These are phyloP conservation scores for Brachymystax lenok DNA, from an alignment of 2,797 vertebrate species.

Conservation along the genomic window DNA sequence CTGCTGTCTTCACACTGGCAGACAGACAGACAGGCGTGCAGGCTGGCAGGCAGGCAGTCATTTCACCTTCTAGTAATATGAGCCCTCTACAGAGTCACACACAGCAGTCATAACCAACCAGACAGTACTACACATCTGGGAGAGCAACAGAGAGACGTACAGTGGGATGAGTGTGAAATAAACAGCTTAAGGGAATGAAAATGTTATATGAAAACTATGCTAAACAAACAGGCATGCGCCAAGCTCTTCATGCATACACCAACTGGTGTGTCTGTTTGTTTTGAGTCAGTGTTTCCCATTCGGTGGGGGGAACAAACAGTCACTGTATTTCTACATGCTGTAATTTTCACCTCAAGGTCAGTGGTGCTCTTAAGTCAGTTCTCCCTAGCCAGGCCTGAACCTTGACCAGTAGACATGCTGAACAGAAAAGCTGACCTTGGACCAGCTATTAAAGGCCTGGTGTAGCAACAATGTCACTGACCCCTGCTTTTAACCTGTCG, in stretches of 20 bases:
- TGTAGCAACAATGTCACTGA: conserved; percentile 48
- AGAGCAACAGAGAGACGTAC: conserved; percentile 2
- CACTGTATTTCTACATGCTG: conserved; percentile 62
- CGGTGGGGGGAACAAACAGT: conserved; percentile 61
- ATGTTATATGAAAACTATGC: conserved; percentile 21
- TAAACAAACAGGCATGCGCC: conserved; percentile 4
- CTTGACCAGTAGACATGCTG: conserved; percentile 71
- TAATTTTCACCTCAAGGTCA: conserved; percentile 72
- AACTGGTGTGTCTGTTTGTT: conserved; percentile 62
- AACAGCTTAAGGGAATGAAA: conserved; percentile 34
- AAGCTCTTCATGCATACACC: neutral
- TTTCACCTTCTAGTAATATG: conserved; percentile 57
- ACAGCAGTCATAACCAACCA: conserved; percentile 24
- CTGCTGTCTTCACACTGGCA: conserved; percentile 39
- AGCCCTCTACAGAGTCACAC: conserved; percentile 43
- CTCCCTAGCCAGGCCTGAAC: conserved; percentile 68
- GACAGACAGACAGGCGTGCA: too few species aligned
- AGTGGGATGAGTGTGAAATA: too few species aligned
- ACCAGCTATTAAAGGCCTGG: conserved; percentile 68
- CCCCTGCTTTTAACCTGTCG: conserved; percentile 76
- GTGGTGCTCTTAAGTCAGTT: conserved; percentile 64
- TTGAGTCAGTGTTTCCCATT: conserved; percentile 59
- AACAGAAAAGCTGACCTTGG: conserved; percentile 65
- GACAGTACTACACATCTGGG: conserved; percentile 3
- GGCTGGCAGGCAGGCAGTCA: conserved; percentile 10